Percentiles rank a stretch among this genome's conserved stretches.
Evolutionary conservation across 2,888 invertebrate genomes (phyloP).

Genomic region (Tiphia femorata): DNA sequence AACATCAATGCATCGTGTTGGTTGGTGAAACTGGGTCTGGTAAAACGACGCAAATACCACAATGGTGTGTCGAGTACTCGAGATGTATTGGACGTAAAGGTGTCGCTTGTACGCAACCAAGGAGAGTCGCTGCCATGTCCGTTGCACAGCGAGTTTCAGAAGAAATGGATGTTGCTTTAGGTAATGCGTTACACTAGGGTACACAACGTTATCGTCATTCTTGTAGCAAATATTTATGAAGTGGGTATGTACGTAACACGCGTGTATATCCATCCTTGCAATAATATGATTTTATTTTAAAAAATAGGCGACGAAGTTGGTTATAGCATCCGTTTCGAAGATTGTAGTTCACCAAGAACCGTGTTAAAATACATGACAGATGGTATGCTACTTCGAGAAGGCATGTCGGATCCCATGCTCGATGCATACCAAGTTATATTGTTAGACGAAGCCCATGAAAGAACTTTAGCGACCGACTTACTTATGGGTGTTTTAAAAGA

Average conservation of each 20-base stretch:
- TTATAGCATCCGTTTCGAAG: conserved; percentile 98
- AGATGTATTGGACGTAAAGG: conserved; percentile 77
- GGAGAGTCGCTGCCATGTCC: conserved; percentile 99
- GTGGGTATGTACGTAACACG: no score
- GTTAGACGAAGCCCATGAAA: conserved; percentile 98
- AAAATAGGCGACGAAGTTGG: conserved; percentile 86
- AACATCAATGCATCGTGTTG: conserved; percentile 94
- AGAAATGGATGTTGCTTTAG: conserved; percentile 97
- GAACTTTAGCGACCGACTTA: conserved; percentile 98
- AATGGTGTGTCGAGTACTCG: conserved; percentile 90
- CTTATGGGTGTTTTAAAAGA: conserved; percentile 99
- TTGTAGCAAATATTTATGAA: no score
- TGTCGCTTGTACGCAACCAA: conserved; percentile 97
- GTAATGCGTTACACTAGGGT: conserved; percentile 62
- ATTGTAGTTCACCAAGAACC: conserved; percentile 95
- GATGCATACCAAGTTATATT: conserved; percentile 96
- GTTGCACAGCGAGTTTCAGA: conserved; percentile 99
- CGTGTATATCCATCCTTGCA: not conserved
- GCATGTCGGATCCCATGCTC: conserved; percentile 98
- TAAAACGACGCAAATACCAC: conserved; percentile 99
- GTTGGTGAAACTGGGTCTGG: conserved; percentile 99
- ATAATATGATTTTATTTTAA: conserved; percentile 1
- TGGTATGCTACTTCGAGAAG: conserved; percentile 99
- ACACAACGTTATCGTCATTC: not conserved
- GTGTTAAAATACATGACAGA: conserved; percentile 99